Evolutionary conservation across 2,888 invertebrate genomes (phyloP), one percentile per base, ranked within the genome.

Genomic region (Leucozona laternaria): DNA sequence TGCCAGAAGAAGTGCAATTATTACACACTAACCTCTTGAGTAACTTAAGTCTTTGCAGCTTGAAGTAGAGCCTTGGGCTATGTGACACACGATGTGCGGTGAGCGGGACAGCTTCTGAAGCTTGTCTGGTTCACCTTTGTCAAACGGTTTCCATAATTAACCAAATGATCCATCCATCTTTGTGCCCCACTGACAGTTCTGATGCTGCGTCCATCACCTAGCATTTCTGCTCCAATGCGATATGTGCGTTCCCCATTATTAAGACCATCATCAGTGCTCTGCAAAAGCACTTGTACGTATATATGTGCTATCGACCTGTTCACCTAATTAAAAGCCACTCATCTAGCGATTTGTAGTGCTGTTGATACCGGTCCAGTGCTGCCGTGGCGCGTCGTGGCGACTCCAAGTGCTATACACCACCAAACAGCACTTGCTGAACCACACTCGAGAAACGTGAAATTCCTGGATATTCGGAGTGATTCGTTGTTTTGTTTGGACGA

Each of bases 281-380:
- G 76, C 72, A 71, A 53, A 79, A 71, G 64, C 76, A 77, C 15
- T 57, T 25, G 22, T n/a, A n/a, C n/a, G n/a, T n/a, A n/a, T n/a
- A n/a, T n/a, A n/a, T 43, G 17, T 8, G 50, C 25, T 66, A 55
- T 68, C 80, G 66, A 80, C 85, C 85, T 73, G 85, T 85, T 85
- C 85, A 85, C 80, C 80, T 85, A 80, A 85, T 85, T 85, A 85
- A 85, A 77, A 80, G 80, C 77, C 73, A 80, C 77, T 85, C 85
- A 68, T 85, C 34, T 50, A 37, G 17, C n/a, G 43, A 15, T 15
- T 13, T 17, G 8, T 15, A 13, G 58, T 57, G 58, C 60, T 34
- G 60, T 43, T 37, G 60, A 20, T 68, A 55, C 43, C 45, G 57
- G 64, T 55, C 43, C 22, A 34, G 20, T 43, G 58, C 34, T 10